phyloP scores from a whole-genome alignment of 2,113 vertebrate species.

The Platichthys flesus region DNA sequence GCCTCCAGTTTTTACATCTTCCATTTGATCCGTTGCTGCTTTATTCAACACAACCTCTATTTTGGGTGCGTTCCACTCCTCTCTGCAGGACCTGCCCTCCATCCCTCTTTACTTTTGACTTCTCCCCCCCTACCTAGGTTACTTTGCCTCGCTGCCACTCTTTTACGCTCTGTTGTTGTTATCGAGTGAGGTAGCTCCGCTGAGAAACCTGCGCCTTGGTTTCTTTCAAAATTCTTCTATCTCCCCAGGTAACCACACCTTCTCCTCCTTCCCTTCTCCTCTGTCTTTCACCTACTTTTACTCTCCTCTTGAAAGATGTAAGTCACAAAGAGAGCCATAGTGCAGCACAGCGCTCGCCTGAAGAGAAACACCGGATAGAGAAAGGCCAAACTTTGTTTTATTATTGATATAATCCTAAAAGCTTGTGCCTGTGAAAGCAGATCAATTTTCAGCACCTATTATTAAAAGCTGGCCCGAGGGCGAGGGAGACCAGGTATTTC shows the following conservation, averaged over 20 bases:
- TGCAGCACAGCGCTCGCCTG: conserved; percentile 66
- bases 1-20: conserved; percentile 26
- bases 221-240: conserved; percentile 51
- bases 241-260: conserved; percentile 75
- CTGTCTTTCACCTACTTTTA: conserved; percentile 37
- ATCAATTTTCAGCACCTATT: conserved; percentile 83
- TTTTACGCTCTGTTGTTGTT: conserved; percentile 42
- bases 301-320: conserved; percentile 53
- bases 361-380: conserved; percentile 65
- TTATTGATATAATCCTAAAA: conserved; percentile 82
- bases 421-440: conserved; percentile 75
- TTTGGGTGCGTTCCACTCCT: conserved; percentile 45
- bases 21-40: conserved; percentile 60
- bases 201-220: conserved; percentile 16
- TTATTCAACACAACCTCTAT: conserved; percentile 49
- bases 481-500: conserved; percentile 60
- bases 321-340: conserved; percentile 62
- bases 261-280: conserved; percentile 21
- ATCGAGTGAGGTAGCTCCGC: conserved; percentile 38
- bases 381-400: conserved; percentile 77
- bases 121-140: conserved; percentile 19
- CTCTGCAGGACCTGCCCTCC: conserved; percentile 56
- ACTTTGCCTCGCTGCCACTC: conserved; percentile 27
- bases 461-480: conserved; percentile 80
- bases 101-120: conserved; percentile 52